Base-by-base conservation (phyloP, 2,113 vertebrate species). In the Aegithalos caudatus region DNA sequence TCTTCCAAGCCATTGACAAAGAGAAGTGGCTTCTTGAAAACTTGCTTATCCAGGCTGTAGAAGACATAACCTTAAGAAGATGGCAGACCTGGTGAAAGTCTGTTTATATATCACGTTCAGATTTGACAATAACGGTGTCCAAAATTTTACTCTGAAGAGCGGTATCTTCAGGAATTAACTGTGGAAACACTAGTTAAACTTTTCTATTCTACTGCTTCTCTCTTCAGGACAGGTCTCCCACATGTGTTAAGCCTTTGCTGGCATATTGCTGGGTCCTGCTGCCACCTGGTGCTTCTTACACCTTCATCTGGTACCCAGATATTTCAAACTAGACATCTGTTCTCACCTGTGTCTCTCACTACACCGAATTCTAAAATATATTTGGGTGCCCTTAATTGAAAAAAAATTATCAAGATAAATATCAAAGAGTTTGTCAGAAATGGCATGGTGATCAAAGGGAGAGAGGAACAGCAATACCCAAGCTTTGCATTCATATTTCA, bases 41-140 rank as follows among this genome's bases (percentile, higher is more conserved):
- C 22, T 76, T 82, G 10, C 2, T 47, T 95, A 47, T 80, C 35
- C 19, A 45, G 27, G 25, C 24, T 84, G 23, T n/a, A 42, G 42
- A 57, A n/a, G 0, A 3, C 21, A 48, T 17, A 48, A 35, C 2
- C 10, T 27, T 69, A n/a, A 50, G 25, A 61, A 65, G 21, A 25
- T 11, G 24, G n/a, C 50, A 51, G 35, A 21, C 17, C 22, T 47
- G n/a, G n/a, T 60, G 29, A 74, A 87, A 91, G 24, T 28, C 29
- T 38, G 6, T 58, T 74, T 38, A 17, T 33, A 19, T 28, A 12
- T 54, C 56, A 29, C 0, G 0, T 60, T 86, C 38, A 25, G 17
- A 42, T 84, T 64, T 48, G 29, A 77, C 40, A 45, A 40, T 42
- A 69, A 57, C 7, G 28, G 28, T 45, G n/a, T n/a, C 45, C 14